Percentiles rank a stretch among this genome's conserved stretches.
Evolutionary conservation across 2,113 vertebrate genomes (phyloP).

Genomic region (Monopterus albus): DNA sequence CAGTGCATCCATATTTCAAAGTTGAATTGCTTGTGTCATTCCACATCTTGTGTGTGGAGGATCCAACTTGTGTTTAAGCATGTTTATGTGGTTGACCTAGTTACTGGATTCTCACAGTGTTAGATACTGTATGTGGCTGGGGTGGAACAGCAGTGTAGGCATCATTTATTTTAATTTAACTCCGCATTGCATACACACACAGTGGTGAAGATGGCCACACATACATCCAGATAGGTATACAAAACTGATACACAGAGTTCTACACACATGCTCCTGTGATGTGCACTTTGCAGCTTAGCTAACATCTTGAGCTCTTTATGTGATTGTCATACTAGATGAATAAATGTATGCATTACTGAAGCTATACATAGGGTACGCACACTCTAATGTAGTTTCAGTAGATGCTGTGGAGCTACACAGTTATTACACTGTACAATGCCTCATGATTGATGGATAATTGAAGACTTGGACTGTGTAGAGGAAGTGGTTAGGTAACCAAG

Average conservation of each 20-base stretch:
- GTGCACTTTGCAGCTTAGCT: not conserved
- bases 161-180: constrained; percentile 61
- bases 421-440: constrained; percentile 41
- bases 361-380: constrained; percentile 1
- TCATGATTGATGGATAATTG: constrained; percentile 67
- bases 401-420: constrained; percentile 38
- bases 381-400: no score
- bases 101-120: constrained; percentile 57
- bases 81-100: constrained; percentile 78
- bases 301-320: constrained; percentile 6
- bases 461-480: constrained; percentile 42
- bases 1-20: constrained; percentile 82
- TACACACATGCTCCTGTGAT: not conserved
- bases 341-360: constrained; percentile 22
- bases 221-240: not conserved
- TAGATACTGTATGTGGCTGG: constrained; percentile 45
- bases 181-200: not conserved
- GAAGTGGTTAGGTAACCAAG: constrained; percentile 56
- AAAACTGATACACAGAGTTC: constrained; percentile 4
- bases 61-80: constrained; percentile 60
- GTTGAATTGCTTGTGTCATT: constrained; percentile 77
- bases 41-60: constrained; percentile 73
- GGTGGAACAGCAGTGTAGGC: constrained; percentile 28
- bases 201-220: constrained; percentile 2
- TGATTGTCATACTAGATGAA: not conserved